Conservation (phyloP, 2,113 vertebrate genomes). For the Petrocephalus zakoni region DNA sequence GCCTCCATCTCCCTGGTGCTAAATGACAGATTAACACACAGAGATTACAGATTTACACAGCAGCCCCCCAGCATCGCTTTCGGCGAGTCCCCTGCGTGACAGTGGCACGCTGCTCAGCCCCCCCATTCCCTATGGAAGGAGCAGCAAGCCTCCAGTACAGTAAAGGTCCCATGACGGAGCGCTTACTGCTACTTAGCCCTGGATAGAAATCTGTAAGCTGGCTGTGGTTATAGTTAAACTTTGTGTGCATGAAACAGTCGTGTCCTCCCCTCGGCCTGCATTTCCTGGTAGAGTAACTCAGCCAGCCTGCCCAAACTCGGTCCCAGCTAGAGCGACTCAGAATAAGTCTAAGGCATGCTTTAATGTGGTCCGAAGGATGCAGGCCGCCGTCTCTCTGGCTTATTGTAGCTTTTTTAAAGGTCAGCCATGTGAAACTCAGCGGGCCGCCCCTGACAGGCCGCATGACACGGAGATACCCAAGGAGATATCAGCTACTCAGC, state of each 20-base stretch:
- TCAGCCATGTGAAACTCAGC: not conserved
- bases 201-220: not conserved
- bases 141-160: not conserved
- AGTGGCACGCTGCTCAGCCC: not conserved
- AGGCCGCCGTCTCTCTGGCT: not conserved
- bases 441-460: not conserved
- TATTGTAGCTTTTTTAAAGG: not conserved
- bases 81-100: not conserved
- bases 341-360: not conserved
- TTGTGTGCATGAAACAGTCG: not conserved
- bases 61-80: not conserved
- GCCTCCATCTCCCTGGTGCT: not conserved
- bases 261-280: not conserved
- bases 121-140: not conserved
- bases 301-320: not conserved
- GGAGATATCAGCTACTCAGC: not conserved
- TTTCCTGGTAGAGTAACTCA: not conserved
- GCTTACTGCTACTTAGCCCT: not conserved
- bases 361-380: not conserved
- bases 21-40: not conserved
- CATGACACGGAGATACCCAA: not conserved
- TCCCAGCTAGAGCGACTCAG: not conserved
- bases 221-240: not conserved
- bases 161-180: not conserved
- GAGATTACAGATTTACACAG: not conserved